Evolutionary conservation across 1,140 invertebrate species (phyloP), one percentile per base, ranked within the genome.

Genomic region (Rhyacophila brunnea): DNA sequence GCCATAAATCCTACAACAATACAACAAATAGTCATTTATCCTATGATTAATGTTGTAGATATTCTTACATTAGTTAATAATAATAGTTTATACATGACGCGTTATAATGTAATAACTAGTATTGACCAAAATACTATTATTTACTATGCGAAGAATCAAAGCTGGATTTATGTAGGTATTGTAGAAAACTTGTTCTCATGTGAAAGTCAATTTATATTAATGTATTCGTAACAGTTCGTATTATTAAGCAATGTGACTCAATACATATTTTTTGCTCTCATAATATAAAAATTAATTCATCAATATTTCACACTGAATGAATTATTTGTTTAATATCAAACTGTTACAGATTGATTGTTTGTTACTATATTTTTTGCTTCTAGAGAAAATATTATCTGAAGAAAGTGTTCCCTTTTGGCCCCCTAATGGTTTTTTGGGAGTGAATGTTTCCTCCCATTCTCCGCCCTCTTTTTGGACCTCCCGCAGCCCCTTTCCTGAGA

Each of bases 161-260:
- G 23, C 23, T 28, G 23, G 23, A 28, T 28, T 28, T 28, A 9
- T 28, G 23, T 28, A 9, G 3, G 23, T 28, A 28, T 28, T 28
- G 23, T 28, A 28, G 9, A 28, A 28, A 54, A 54, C 54, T 44
- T 45, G 50, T 62, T 62, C 44, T 57, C 53, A 48, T 62, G 60
- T 56, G 60, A 62, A 62, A 62, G 48, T 62, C 60, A 62, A 62
- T 56, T 56, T 57, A 53, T 56, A 62, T 62, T 56, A 54, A 61
- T 61, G 50, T 55, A 54, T 54, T 48, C 50, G 35, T 13, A n/a
- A 45, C 51, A 54, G 38, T 42, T 48, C 35, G 47, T 40, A 17
- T 9, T 5, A 3, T 5, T 3, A 28, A 28, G 23, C 23, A 28
- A 28, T 28, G 9, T 9, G 9, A 28, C 9, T 28, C 9, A 28